Evolutionary conservation across 2,888 invertebrate species (phyloP).

Genomic region (Tenthredo scrophulariae): DNA sequence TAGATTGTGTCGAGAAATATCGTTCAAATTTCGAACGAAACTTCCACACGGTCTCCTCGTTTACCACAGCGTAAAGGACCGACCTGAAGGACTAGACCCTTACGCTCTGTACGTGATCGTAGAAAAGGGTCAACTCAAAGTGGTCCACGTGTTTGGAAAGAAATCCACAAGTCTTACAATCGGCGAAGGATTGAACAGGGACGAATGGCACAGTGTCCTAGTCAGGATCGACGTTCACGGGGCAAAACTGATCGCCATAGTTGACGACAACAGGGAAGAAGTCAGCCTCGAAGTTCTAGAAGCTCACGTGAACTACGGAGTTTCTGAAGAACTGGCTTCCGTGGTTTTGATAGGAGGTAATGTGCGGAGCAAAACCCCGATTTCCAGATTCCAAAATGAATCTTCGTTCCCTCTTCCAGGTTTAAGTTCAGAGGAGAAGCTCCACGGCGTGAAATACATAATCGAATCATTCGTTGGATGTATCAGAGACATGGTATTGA

Average conservation of each 20-base stretch:
- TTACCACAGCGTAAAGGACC: constrained; percentile 93
- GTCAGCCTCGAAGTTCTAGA: constrained; percentile 91
- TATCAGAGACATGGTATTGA: constrained; percentile 91
- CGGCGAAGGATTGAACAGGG: constrained; percentile 92
- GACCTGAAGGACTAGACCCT: constrained; percentile 89
- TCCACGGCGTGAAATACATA: constrained; percentile 94
- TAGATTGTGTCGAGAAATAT: constrained; percentile 92
- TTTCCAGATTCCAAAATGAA: background rate
- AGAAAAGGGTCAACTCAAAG: constrained; percentile 94
- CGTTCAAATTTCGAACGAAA: constrained; percentile 92
- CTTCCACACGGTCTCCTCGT: constrained; percentile 93
- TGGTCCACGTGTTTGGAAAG: constrained; percentile 95
- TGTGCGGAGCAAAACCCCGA: constrained; percentile 56
- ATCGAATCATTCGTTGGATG: constrained; percentile 96
- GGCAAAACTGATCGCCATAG: constrained; percentile 90
- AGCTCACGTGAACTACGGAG: constrained; percentile 92
- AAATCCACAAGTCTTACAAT: constrained; percentile 92
- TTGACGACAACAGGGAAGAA: constrained; percentile 91
- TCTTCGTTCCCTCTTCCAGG: constrained; percentile 78
- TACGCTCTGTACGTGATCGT: constrained; percentile 95
- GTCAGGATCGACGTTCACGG: constrained; percentile 93
- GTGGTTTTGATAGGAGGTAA: constrained; percentile 94
- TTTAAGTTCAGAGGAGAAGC: constrained; percentile 91
- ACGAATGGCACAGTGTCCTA: constrained; percentile 94
- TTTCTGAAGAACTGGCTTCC: constrained; percentile 91